These are phyloP conservation scores for Orchesella cincta DNA, from an alignment of 1,140 invertebrate species.

Conservation along the genomic window DNA sequence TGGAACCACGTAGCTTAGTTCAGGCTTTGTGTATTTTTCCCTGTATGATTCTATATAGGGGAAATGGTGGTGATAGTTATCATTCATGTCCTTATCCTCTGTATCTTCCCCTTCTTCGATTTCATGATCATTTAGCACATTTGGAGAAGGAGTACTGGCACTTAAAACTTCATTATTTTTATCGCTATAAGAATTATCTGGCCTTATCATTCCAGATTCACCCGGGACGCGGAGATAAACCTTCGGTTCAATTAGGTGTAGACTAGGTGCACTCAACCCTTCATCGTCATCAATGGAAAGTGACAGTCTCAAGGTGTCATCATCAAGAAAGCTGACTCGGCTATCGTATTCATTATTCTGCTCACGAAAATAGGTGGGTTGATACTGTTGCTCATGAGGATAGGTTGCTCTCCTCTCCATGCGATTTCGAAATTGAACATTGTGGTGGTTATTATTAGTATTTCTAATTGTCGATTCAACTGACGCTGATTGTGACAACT, in stretches of 20 bases:
- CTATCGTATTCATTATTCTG: background rate
- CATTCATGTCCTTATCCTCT: background rate
- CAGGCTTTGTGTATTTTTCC: background rate
- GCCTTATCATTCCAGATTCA: background rate
- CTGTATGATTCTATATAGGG: background rate
- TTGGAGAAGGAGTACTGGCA: background rate
- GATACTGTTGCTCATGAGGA: too few relatives aligned
- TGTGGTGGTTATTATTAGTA: too few relatives aligned
- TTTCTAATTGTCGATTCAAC: too few relatives aligned
- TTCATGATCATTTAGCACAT: background rate
- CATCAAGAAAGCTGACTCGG: background rate
- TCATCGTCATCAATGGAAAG: background rate
- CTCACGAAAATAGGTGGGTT: background rate
- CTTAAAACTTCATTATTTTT: background rate
- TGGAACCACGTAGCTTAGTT: background rate
- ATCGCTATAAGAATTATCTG: background rate
- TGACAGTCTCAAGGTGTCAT: background rate
- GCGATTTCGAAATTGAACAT: too few relatives aligned
- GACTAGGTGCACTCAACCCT: background rate
- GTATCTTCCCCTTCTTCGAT: background rate
- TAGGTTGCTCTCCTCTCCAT: too few relatives aligned
- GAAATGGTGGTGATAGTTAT: background rate
- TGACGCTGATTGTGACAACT: too few relatives aligned
- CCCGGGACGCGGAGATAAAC: background rate
- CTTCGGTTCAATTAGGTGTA: background rate